Evolutionary conservation across 2,888 invertebrate genomes (phyloP).

Genomic region (Protodeltote pygarga): DNA sequence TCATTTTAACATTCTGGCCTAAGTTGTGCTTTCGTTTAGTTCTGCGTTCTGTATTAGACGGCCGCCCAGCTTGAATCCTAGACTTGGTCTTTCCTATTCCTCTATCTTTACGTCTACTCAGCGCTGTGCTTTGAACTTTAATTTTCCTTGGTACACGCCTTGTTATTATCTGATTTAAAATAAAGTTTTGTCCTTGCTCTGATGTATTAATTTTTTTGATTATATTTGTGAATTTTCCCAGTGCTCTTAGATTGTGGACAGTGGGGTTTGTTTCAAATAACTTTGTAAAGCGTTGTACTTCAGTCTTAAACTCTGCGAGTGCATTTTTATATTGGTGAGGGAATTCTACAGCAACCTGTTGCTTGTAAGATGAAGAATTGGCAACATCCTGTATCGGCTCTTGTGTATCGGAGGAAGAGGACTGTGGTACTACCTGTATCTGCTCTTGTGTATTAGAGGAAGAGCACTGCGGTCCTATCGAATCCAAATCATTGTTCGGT

Average conservation of each 20-base stretch:
- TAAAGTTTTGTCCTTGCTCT: constrained; percentile 2
- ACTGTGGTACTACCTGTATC: no score
- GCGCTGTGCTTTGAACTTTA: no score
- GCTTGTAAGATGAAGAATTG: constrained; percentile 19
- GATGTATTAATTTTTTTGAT: constrained; percentile 6
- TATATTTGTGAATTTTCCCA: constrained; percentile 7
- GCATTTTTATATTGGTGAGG: constrained; percentile 22
- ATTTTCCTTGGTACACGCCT: no score
- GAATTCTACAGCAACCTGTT: constrained; percentile 20
- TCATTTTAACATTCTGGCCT: no score
- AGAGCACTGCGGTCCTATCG: constrained; percentile 22
- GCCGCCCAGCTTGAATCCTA: no score
- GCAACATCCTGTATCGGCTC: constrained; percentile 19
- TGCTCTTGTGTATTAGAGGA: constrained; percentile 24
- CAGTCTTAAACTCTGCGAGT: constrained; percentile 21
- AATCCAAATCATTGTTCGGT: constrained; percentile 23
- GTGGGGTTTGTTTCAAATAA: constrained; percentile 13
- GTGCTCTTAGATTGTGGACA: constrained; percentile 23
- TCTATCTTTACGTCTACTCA: no score
- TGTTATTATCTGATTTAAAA: constrained; percentile 1
- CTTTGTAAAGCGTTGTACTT: constrained; percentile 12
- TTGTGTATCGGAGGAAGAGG: no score
- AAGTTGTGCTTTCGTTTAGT: no score
- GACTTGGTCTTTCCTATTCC: no score
- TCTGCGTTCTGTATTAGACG: no score